Evolutionary conservation across 2,113 vertebrate species (phyloP), one percentile per base, ranked within the genome.

Genomic region (Anolis carolinensis): DNA sequence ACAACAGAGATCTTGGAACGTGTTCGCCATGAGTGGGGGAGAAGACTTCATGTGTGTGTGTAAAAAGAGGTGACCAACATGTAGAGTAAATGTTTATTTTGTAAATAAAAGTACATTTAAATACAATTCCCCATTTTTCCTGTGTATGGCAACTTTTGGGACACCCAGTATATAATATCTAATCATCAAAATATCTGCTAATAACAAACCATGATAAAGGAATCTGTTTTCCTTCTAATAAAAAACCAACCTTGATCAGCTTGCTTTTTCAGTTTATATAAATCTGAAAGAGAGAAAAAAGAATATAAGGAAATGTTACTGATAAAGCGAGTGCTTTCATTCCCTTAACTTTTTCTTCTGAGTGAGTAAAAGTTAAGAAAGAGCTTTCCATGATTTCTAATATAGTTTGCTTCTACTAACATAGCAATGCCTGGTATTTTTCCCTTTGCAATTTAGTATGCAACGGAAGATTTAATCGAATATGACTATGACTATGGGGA

Each of bases 401-500:
- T 89, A 67, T 71, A 84, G 73, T 93, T 87, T 92, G 67, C 93
- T 95, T 87, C 95, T 75, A 90, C 93, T 96, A 95, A 97, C 91
- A 93, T 44, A 88, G 86, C 87, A 85, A 92, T 91, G 95, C 95
- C 85, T 96, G 93, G 72, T 95, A 91, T 97, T 94, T 96, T 95
- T 95, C 94, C 92, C 94, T 95, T 95, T 95, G 92, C 92, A 86
- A 96, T 96, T 88, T 96, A 99, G 98, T 99, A 99, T 93, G 90
- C 96, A 94, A 97, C 98, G 93, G 97, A 97, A 95, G 97, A 98
- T 94, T 95, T 97, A 97, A 94, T 98, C 94, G 98, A 99, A 68
- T 97, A 97, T 97, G 97, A 98, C 95, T 98, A 99, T 98, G 98
- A 99, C 92, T 98, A 99, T 97, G 97, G 97, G 96, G 98, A 98